These are phyloP conservation scores for Otus scops DNA, from an alignment of 2,797 vertebrate genomes.

Conservation along the genomic window DNA sequence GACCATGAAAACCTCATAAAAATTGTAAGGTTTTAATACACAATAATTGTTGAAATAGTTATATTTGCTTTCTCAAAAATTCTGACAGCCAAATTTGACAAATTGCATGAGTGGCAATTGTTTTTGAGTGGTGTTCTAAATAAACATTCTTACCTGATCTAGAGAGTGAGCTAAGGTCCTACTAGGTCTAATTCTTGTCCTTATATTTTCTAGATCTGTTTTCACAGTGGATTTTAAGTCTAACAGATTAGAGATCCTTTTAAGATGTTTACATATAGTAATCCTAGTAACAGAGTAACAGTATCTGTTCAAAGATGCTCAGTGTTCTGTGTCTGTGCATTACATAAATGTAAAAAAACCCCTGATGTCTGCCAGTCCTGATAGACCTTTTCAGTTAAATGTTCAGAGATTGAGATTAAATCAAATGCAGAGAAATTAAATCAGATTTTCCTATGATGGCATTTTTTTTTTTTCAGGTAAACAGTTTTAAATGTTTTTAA, in stretches of 20 bases:
- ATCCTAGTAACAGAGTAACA: not conserved
- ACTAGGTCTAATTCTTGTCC: not conserved
- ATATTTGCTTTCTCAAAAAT: not conserved
- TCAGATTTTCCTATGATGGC: not conserved
- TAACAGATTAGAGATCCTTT: not conserved
- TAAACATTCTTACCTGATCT: not conserved
- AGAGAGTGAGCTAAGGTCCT: not conserved
- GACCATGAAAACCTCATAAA: not conserved
- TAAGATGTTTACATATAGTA: not conserved
- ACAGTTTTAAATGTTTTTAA: not conserved
- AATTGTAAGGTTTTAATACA: not conserved
- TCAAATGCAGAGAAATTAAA: not conserved
- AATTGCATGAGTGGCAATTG: not conserved
- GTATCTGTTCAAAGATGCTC: not conserved
- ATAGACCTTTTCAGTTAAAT: not conserved
- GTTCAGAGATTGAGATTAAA: not conserved
- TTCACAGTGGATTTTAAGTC: not conserved
- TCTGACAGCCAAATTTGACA: not conserved
- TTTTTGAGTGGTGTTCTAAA: not conserved
- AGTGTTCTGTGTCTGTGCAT: not conserved
- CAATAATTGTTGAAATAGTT: not conserved
- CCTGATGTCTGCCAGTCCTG: fast-evolving
- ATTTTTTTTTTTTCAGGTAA: not conserved
- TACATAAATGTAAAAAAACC: not conserved
- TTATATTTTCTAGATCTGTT: not conserved